Evolutionary conservation across 2,113 vertebrate species (phyloP), one percentile per base, ranked within the genome.

Genomic region (Oncorhynchus gorbuscha): DNA sequence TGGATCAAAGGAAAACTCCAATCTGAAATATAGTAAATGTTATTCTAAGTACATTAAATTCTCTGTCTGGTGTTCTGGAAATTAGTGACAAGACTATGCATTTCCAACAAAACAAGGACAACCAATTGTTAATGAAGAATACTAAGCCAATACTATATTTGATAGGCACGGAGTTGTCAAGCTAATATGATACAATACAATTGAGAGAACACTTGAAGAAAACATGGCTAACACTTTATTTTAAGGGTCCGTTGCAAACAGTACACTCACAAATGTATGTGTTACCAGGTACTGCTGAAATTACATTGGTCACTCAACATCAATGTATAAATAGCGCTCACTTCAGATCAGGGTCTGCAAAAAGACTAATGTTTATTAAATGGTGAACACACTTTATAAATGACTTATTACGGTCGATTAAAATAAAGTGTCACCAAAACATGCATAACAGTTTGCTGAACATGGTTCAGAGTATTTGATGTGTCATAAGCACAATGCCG

Each of bases 391-490:
- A 45, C 8, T 45, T 45, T 12, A 45, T 45, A 45, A 12, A 45
- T 45, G 9, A 9, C 8, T 45, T 45, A 45, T 12, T 45, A 45
- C 9, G 9, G 39, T 2, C 9, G 0, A 11, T 45, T 45, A 12
- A 45, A 45, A 45, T 45, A 45, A 39, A 45, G 9, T 45, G 39
- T 45, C 9, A 77, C 64, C 90, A 92, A 93, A 92, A 92, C 93
- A 95, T 92, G 94, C 94, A 93, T 91, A 86, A 94, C 76, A 93
- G 92, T 94, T 95, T 94, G 95, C 97, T 99, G 97, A 98, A 99
- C 97, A 99, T 82, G 95, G 97, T 99, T 98, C 97, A 99, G 97
- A 99, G 95, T 95, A 97, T 96, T 89, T 93, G 94, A 94, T 97
- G 95, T 95, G 94, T 95, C 94, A 93, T 95, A 96, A 94, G 95